Evolutionary conservation across 2,888 invertebrate species (phyloP).

Genomic region (Falcaria lacertinaria): DNA sequence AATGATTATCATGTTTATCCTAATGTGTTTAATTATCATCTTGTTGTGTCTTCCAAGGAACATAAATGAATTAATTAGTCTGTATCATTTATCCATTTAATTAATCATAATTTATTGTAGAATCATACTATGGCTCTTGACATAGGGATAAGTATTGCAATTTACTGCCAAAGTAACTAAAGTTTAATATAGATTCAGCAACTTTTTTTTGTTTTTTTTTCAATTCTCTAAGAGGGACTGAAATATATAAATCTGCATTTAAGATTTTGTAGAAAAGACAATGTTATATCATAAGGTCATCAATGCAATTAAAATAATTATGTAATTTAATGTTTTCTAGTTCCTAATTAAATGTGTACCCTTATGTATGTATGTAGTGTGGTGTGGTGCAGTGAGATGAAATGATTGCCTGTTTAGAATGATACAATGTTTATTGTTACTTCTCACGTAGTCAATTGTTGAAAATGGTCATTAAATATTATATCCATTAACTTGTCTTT

Average conservation of each 20-base stretch:
- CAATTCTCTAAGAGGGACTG: background rate
- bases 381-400: background rate
- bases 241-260: conserved; percentile 5
- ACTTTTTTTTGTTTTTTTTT: too few relatives aligned
- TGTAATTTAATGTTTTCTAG: background rate
- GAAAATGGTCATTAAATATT: conserved; percentile 4
- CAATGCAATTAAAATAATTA: background rate
- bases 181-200: background rate
- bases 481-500: conserved; percentile 1
- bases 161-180: background rate
- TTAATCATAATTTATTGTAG: conserved; percentile 1
- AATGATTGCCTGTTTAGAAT: background rate
- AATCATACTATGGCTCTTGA: background rate
- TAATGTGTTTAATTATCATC: conserved; percentile 14
- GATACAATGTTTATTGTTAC: conserved; percentile 1
- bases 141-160: background rate
- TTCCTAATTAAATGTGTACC: background rate
- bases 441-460: conserved; percentile 5
- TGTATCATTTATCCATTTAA: conserved; percentile 19
- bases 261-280: conserved; percentile 3
- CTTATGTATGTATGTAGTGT: background rate
- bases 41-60: conserved; percentile 46
- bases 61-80: conserved; percentile 29
- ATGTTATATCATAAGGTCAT: background rate
- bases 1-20: background rate